phyloP scores from a whole-genome alignment of 1,140 invertebrate genomes.

The Propsilocerus akamusi region DNA sequence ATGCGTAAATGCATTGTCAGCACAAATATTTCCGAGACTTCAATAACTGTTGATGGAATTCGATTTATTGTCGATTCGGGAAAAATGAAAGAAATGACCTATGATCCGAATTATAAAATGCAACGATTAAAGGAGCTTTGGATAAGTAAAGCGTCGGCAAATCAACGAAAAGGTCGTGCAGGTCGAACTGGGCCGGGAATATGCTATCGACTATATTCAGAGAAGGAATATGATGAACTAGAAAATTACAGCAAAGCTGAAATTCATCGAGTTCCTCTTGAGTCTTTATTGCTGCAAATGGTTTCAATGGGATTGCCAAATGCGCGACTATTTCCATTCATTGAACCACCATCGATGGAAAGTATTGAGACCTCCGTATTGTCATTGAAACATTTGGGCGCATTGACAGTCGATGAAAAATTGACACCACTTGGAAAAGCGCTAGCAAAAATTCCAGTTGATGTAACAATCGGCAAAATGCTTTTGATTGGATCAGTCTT shows the following conservation, averaged over 20 bases:
- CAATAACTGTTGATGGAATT: constrained; percentile 96
- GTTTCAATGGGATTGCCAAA: constrained; percentile 85
- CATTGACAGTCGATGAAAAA: constrained; percentile 62
- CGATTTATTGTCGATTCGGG: constrained; percentile 95
- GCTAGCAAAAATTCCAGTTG: constrained; percentile 78
- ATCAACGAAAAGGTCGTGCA: constrained; percentile 90
- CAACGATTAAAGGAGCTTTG: constrained; percentile 83
- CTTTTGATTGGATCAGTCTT: constrained; percentile 84
- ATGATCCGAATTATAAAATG: constrained; percentile 75
- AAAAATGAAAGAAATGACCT: constrained; percentile 90
- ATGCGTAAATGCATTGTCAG: constrained; percentile 93
- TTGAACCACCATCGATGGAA: constrained; percentile 69
- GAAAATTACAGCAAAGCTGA: constrained; percentile 80
- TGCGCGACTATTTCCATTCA: constrained; percentile 83
- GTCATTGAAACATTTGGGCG: constrained; percentile 76
- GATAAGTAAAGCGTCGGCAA: constrained; percentile 93
- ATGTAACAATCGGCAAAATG: constrained; percentile 92
- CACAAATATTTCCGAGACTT: constrained; percentile 99
- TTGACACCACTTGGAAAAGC: constrained; percentile 82
- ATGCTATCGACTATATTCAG: constrained; percentile 73
- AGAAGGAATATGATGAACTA: constrained; percentile 38
- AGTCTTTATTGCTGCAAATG: constrained; percentile 86
- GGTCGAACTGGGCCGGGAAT: constrained; percentile 48
- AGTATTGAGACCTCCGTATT: constrained; percentile 74
- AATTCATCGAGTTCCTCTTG: constrained; percentile 79